Conservation (phyloP, 2,113 vertebrate genomes). For the Rynchops niger region DNA sequence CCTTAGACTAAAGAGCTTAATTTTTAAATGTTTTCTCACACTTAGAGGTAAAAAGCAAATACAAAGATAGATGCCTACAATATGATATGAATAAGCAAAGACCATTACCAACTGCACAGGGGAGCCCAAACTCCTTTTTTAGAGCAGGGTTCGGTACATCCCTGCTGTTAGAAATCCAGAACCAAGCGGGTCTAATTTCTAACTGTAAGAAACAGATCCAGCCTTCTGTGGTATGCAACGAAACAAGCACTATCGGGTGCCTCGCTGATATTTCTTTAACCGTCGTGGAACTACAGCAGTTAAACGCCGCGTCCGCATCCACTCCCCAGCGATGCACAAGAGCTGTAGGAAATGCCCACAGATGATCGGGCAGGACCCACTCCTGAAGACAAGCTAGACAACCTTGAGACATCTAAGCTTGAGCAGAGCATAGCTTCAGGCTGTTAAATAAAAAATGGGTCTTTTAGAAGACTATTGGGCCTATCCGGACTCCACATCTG, state of each 20-base stretch:
- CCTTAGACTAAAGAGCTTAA: not conserved
- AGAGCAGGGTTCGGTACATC: not conserved
- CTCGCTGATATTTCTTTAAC: not conserved
- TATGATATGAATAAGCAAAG: not conserved
- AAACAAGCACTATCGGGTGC: not conserved
- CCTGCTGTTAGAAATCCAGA: not conserved
- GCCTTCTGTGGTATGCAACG: not conserved
- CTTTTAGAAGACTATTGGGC: not conserved
- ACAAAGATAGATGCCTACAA: not conserved
- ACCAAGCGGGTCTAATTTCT: not conserved
- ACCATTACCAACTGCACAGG: not conserved
- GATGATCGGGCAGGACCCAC: rapidly evolving
- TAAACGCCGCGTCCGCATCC: not conserved
- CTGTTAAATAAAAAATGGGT: not conserved
- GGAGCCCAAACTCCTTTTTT: not conserved
- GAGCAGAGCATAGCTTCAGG: not conserved
- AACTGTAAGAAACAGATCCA: not conserved
- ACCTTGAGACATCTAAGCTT: not conserved
- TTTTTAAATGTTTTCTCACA: constrained; percentile 14
- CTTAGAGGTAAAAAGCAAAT: not conserved
- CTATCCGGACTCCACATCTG: not conserved
- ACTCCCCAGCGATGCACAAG: not conserved
- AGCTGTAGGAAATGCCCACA: not conserved
- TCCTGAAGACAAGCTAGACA: not conserved
- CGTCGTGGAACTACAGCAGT: not conserved